phyloP scores from a whole-genome alignment of 1,140 invertebrate species.

The Drosophila arizonae region DNA sequence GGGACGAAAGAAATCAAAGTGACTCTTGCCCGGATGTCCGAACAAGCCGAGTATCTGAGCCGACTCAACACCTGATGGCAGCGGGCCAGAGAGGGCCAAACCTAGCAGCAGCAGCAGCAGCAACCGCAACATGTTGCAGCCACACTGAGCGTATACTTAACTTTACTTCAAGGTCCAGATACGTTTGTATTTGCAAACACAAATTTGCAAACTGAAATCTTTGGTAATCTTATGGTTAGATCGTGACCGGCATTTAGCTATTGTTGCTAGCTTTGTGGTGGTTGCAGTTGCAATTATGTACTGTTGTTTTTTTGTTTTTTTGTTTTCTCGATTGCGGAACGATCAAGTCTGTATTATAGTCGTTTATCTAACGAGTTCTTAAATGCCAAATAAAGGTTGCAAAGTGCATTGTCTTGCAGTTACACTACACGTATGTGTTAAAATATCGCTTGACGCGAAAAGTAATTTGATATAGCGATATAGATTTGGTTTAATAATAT shows the following conservation, averaged over 20 bases:
- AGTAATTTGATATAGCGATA: no score
- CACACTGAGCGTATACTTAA: background rate
- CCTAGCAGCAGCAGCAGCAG: slow-evolving; percentile 20
- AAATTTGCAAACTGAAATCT: slow-evolving; percentile 20
- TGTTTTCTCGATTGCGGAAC: background rate
- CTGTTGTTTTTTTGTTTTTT: background rate
- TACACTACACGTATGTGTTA: background rate
- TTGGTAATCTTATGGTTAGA: slow-evolving; percentile 30
- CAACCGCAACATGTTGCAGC: slow-evolving; percentile 9
- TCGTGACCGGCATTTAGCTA: slow-evolving; percentile 63
- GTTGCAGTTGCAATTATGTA: background rate
- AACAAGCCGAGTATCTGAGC: slow-evolving; percentile 85
- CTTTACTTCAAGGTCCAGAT: slow-evolving; percentile 30
- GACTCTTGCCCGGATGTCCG: slow-evolving; percentile 87
- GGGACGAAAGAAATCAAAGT: slow-evolving; percentile 87
- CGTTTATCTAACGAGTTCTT: slow-evolving; percentile 10
- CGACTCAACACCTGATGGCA: slow-evolving; percentile 11
- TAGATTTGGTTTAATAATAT: no score
- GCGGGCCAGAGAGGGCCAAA: slow-evolving; percentile 4
- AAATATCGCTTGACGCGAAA: background rate
- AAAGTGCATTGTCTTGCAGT: slow-evolving; percentile 8
- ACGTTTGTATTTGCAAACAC: slow-evolving; percentile 17
- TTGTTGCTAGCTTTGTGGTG: slow-evolving; percentile 25
- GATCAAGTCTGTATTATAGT: slow-evolving; percentile 8
- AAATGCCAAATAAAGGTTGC: slow-evolving; percentile 17